Evolutionary conservation across 1,140 invertebrate species (phyloP), one percentile per base, ranked within the genome.

Genomic region (Euglossa dilemma): DNA sequence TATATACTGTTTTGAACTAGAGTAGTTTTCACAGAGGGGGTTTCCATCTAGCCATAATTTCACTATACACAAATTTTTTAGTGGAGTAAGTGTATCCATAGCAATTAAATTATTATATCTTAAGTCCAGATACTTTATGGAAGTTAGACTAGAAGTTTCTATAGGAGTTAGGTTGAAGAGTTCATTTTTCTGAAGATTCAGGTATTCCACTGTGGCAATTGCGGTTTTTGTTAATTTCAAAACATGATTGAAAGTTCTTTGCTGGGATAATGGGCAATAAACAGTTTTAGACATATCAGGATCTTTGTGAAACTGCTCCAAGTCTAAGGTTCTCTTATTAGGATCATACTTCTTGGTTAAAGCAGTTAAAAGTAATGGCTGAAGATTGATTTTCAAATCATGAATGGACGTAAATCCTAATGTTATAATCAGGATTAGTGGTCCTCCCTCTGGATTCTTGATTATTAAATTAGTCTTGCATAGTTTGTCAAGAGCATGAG

Each of bases 251-350:
- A 95, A 92, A 25, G 93, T 93, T 87, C 92, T 93, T 4, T 89
- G 89, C 72, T 95, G 94, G 0, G 94, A 94, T 23, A 95, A 75
- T 0, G 94, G 93, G 80, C 94, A 95, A 83, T 94, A 95, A 9
- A 93, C 88, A 0, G 61, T 91, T 50, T 94, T 93, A 0, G 80
- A 87, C n/a, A 95, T 85, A 75, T 94, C 93, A n/a, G 91, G 79
- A 88, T 95, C 95, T 72, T 91, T 89, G 45, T 93, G 92, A 80
- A 95, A 95, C 47, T 88, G 89, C 36, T 94, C 92, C 5, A 95
- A 89, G 86, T 94, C 89, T 7, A 95, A 76, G 1, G 83, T 70
- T 79, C 92, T 94, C n/a, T 87, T 90, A 1, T 85, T 71, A 7
- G 88, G 14, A 85, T 94, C 84, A 56, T 93, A 94, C 71, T 93